phyloP scores from a whole-genome alignment of 1,140 invertebrate genomes.

The Macrostomum lignano region DNA sequence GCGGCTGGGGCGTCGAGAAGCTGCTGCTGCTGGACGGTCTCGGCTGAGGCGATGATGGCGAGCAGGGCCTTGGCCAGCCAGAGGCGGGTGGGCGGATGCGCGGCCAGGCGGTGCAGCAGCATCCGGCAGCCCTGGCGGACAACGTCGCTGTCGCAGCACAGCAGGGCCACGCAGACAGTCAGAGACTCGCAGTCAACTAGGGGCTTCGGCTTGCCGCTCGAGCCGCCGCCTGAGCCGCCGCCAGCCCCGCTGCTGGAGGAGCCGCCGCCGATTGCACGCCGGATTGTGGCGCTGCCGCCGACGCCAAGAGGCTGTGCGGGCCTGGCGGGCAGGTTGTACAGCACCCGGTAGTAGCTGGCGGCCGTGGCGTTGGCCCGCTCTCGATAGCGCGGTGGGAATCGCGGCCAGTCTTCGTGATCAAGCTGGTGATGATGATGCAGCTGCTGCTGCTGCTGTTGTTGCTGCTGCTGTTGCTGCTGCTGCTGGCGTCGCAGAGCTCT shows the following conservation, averaged over 20 bases:
- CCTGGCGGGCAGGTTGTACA: conserved; percentile 4
- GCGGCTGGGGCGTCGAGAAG: conserved; percentile 23
- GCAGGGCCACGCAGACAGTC: conserved; percentile 3
- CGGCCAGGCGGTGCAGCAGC: neutral
- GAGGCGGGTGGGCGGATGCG: conserved; percentile 43
- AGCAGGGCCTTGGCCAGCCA: conserved; percentile 43
- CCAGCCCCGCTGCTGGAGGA: too few relatives aligned
- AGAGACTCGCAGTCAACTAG: too few relatives aligned
- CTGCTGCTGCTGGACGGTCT: too few relatives aligned
- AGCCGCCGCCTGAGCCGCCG: too few relatives aligned
- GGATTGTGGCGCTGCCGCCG: conserved; percentile 9
- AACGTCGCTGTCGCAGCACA: neutral
- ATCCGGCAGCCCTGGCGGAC: neutral
- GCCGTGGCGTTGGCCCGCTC: conserved; percentile 20
- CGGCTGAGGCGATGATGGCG: too few relatives aligned
- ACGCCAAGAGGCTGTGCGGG: conserved; percentile 5
- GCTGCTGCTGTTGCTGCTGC: conserved; percentile 47
- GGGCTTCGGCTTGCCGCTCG: too few relatives aligned
- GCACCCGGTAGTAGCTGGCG: too few relatives aligned
- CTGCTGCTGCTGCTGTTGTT: conserved; percentile 11
- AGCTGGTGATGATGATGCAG: too few relatives aligned
- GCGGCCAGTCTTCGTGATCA: conserved; percentile 28
- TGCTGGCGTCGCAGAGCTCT: conserved; percentile 47
- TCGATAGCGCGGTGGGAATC: conserved; percentile 29
- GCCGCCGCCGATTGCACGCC: conserved; percentile 30